A percentile compares a stretch with the other conserved stretches of the same genome.
These are phyloP conservation scores for Podargus strigoides DNA, from an alignment of 2,797 vertebrate species.

Conservation along the genomic window DNA sequence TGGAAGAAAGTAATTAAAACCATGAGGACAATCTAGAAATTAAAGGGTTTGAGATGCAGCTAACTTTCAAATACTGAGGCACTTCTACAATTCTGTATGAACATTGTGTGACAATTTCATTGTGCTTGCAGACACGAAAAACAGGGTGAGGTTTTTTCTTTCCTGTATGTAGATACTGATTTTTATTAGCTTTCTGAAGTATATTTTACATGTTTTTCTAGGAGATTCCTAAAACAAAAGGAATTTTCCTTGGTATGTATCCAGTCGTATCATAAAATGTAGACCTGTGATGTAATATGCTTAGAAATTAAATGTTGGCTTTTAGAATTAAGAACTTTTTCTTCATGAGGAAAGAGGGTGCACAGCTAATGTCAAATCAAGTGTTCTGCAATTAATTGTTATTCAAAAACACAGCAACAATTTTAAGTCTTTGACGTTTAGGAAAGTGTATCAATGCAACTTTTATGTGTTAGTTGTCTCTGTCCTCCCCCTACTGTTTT, in stretches of 20 bases:
- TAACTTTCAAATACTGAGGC: not conserved
- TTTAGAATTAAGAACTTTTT: not conserved
- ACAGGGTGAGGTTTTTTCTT: not conserved
- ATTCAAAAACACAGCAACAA: not conserved
- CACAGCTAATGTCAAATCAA: not conserved
- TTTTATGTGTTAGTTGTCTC: rapidly evolving
- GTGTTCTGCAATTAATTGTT: not conserved
- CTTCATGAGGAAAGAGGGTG: rapidly evolving
- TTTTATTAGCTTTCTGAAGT: not conserved
- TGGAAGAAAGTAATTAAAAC: not conserved
- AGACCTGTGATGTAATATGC: not conserved
- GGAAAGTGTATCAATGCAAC: not conserved
- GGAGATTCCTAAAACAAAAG: not conserved
- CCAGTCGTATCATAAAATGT: not conserved
- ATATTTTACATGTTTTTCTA: not conserved
- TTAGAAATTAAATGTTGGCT: not conserved
- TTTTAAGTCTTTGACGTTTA: not conserved
- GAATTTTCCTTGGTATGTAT: not conserved
- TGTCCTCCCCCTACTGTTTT: not conserved
- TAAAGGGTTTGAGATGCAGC: not conserved
- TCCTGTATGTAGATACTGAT: not conserved
- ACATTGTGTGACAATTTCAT: not conserved
- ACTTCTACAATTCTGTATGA: not conserved
- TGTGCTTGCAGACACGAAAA: not conserved
- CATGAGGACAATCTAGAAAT: not conserved